Evolutionary conservation across 2,113 vertebrate species (phyloP).

Genomic region (Podocnemis expansa): DNA sequence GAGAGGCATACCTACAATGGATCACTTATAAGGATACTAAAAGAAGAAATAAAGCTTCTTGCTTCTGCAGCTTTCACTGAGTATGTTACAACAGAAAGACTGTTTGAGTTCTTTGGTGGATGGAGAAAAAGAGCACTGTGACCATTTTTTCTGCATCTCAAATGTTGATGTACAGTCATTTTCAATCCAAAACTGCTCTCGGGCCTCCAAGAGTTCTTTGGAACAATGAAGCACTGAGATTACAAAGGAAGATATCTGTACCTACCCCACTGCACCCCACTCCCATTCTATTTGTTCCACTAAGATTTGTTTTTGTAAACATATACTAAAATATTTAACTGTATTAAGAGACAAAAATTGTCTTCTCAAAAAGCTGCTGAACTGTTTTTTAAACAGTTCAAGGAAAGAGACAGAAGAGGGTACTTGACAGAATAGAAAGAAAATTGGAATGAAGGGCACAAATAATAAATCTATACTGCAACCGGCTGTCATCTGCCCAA

Average conservation of each 20-base stretch:
- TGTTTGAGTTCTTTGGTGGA: too few species aligned
- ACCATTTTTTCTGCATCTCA: neutral
- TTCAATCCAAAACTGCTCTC: neutral
- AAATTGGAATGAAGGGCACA: neutral
- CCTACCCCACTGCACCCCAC: accelerated
- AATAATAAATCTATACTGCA: neutral
- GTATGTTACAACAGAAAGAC: neutral
- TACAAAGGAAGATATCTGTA: neutral
- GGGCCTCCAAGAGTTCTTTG: neutral
- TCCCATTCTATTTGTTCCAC: neutral
- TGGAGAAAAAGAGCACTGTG: neutral
- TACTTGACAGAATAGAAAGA: neutral
- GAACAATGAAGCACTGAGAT: neutral
- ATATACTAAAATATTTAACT: neutral
- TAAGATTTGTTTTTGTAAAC: neutral
- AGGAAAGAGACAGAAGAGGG: neutral
- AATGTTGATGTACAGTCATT: neutral
- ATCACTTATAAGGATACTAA: too few species aligned
- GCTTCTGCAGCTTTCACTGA: neutral
- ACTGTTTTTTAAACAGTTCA: neutral
- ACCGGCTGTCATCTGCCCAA: neutral
- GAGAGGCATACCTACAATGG: too few species aligned
- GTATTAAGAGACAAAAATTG: neutral
- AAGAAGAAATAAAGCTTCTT: neutral
- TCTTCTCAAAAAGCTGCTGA: neutral